Conservation (phyloP, 2,797 vertebrate species). For the Acropternis orthonyx region DNA sequence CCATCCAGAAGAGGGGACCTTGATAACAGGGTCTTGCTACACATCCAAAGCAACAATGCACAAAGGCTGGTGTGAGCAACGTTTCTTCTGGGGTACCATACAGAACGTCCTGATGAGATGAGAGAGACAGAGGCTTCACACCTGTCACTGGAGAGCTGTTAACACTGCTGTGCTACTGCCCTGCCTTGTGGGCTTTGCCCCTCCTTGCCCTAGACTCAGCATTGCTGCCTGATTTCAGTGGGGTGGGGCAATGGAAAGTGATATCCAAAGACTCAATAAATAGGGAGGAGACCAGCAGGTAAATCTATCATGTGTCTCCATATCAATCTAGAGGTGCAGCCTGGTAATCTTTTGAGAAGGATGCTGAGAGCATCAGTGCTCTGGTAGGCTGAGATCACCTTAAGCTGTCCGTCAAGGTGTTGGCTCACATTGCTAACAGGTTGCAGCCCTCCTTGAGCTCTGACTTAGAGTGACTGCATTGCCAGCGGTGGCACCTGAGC, state of each 20-base stretch:
- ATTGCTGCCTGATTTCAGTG: neutral
- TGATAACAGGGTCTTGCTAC: neutral
- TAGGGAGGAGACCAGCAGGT: neutral
- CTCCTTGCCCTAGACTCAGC: neutral
- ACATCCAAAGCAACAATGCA: neutral
- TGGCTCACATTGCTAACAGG: neutral
- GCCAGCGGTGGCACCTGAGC: neutral
- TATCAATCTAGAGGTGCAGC: neutral
- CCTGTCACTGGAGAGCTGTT: neutral
- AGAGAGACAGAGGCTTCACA: neutral
- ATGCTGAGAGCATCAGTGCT: neutral
- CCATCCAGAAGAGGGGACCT: conserved; percentile 5
- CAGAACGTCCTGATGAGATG: neutral
- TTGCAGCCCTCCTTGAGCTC: neutral
- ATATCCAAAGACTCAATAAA: neutral
- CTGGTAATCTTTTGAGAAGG: neutral
- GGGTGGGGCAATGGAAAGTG: neutral
- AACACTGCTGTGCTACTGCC: neutral
- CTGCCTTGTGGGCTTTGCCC: neutral
- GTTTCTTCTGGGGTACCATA: neutral
- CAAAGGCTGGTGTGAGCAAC: neutral
- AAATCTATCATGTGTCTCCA: neutral
- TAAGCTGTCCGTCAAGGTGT: neutral
- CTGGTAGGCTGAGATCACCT: neutral
- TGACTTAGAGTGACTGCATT: neutral